Evolutionary conservation across 35 echinoderm and acorn worm genomes (phyloP).

Genomic region (Holothuria glaberrima): DNA sequence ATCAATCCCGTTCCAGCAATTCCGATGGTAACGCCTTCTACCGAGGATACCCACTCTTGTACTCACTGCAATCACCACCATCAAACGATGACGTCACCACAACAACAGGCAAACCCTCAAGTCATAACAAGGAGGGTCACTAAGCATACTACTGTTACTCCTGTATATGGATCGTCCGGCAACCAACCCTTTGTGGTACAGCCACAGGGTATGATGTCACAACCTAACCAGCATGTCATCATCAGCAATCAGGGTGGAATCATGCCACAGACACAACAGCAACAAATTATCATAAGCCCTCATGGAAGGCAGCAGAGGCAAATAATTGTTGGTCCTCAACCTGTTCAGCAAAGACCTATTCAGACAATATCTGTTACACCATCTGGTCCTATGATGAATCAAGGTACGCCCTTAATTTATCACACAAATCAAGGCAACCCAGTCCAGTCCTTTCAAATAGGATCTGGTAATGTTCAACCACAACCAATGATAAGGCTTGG

Average conservation of each 20-base stretch:
- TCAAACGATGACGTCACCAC: not conserved
- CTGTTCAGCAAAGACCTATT: slow-evolving; percentile 17
- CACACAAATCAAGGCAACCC: not conserved
- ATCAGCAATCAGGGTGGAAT: slow-evolving; percentile 30
- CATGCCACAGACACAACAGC: slow-evolving; percentile 5
- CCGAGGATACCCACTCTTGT: slow-evolving; percentile 5
- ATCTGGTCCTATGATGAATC: not conserved
- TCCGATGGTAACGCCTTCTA: slow-evolving; percentile 44
- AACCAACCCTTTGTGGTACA: slow-evolving; percentile 14
- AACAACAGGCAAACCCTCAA: not conserved
- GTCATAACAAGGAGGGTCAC: slow-evolving; percentile 28
- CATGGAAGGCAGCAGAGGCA: slow-evolving; percentile 34
- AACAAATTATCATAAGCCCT: not conserved
- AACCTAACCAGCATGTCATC: slow-evolving; percentile 25
- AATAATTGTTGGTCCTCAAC: slow-evolving; percentile 38
- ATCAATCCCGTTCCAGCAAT: slow-evolving; percentile 54
- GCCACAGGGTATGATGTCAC: not conserved
- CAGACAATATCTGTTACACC: slow-evolving; percentile 48
- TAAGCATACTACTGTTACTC: slow-evolving; percentile 23
- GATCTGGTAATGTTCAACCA: not conserved
- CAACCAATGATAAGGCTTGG: slow-evolving; percentile 39
- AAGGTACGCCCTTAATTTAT: slow-evolving; percentile 35
- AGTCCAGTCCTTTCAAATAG: slow-evolving; percentile 42
- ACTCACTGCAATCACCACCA: slow-evolving; percentile 54
- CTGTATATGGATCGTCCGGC: slow-evolving; percentile 16